phyloP scores from a whole-genome alignment of 2,888 invertebrate genomes.

The Linnaemya tessellans region DNA sequence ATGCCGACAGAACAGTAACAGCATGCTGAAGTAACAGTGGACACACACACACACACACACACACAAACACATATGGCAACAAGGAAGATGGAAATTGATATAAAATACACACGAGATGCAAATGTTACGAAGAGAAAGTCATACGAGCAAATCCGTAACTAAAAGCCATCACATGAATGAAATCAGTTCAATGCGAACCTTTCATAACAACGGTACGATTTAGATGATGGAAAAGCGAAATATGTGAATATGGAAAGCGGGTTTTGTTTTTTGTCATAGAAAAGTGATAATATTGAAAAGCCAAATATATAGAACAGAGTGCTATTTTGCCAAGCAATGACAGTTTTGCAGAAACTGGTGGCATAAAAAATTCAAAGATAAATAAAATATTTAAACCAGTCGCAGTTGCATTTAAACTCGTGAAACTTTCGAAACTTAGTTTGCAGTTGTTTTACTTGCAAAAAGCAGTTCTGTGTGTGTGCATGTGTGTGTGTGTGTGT shows the following conservation, averaged over 20 bases:
- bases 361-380: background rate
- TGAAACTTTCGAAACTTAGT: conserved; percentile 8
- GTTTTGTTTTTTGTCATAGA: background rate
- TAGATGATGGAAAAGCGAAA: background rate
- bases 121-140: conserved; percentile 34
- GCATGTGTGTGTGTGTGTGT: background rate
- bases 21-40: background rate
- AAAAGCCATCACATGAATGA: conserved; percentile 29
- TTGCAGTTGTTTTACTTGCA: background rate
- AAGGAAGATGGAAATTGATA: background rate
- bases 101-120: background rate
- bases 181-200: conserved; percentile 66
- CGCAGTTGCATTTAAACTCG: background rate
- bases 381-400: background rate
- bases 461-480: background rate
- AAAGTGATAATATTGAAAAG: background rate
- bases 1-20: conserved; percentile 17
- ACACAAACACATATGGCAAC: background rate
- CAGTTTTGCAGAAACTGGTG: background rate
- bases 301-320: background rate
- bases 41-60: background rate
- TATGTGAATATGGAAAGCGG: background rate
- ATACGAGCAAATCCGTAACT: conserved; percentile 45
- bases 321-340: background rate
- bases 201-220: conserved; percentile 47